Percentiles rank a stretch among this genome's conserved stretches.
phyloP scores from a whole-genome alignment of 2,113 vertebrate genomes.

The Uropsilus gracilis region DNA sequence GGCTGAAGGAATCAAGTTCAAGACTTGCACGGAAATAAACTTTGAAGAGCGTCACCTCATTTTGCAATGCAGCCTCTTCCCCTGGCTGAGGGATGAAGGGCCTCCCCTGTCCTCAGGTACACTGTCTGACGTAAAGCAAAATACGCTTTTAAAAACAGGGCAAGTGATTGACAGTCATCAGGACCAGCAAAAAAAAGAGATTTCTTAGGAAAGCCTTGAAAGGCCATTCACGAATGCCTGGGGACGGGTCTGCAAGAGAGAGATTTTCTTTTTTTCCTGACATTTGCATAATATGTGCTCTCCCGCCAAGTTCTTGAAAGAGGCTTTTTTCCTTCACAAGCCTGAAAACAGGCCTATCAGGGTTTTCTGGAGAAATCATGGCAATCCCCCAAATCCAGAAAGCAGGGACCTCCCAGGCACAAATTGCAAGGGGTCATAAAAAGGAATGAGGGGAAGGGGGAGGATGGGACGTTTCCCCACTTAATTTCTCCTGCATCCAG shows the following conservation, averaged over 20 bases:
- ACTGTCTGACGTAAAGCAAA: conserved; percentile 3
- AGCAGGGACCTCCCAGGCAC: neutral
- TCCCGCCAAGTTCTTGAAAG: neutral
- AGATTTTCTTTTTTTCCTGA: neutral
- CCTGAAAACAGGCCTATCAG: neutral
- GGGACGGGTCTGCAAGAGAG: neutral
- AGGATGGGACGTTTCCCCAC: accelerated
- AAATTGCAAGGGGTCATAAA: neutral
- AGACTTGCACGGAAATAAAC: neutral
- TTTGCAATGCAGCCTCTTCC: neutral
- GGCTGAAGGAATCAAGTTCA: no score
- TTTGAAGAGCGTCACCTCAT: neutral
- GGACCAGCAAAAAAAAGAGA: neutral
- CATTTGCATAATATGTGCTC: neutral
- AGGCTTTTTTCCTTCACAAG: neutral
- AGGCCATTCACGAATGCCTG: neutral
- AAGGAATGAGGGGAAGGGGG: neutral
- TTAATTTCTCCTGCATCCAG: neutral
- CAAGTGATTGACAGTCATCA: neutral
- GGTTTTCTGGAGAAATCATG: neutral
- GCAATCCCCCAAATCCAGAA: neutral
- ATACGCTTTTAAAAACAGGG: neutral
- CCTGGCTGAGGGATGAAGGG: neutral
- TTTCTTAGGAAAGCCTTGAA: neutral
- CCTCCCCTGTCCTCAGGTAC: neutral